Percentiles rank a stretch among this genome's conserved stretches.
Evolutionary conservation across 2,797 vertebrate genomes (phyloP).

Genomic region (Tamandua tetradactyla): DNA sequence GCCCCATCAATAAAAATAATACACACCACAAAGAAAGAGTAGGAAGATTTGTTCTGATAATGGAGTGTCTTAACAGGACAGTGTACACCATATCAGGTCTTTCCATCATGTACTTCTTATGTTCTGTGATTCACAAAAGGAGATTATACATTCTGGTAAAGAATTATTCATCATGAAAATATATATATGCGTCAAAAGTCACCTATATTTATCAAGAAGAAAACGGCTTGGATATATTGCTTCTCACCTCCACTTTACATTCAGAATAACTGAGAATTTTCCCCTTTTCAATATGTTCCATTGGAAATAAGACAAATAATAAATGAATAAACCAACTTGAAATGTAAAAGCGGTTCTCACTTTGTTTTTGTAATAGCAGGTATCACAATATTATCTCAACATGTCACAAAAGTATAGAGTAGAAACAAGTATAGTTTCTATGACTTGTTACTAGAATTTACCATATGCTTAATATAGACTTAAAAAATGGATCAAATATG

Average conservation of each 20-base stretch:
- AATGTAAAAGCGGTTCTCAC: neutral
- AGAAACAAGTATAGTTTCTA: neutral
- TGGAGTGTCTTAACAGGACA: neutral
- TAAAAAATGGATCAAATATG: neutral
- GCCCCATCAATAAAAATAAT: neutral
- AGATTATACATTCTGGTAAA: neutral
- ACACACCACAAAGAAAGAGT: neutral
- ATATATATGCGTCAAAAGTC: neutral
- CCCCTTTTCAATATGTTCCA: neutral
- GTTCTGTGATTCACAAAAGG: neutral
- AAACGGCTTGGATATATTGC: neutral
- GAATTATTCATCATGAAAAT: neutral
- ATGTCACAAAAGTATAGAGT: neutral
- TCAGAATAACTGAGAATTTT: neutral
- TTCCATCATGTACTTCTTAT: neutral
- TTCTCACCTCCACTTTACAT: neutral
- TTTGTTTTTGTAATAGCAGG: neutral
- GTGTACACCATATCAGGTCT: neutral
- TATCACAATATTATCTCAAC: neutral
- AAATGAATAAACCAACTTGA: neutral
- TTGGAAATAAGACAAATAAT: neutral
- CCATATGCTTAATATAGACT: neutral
- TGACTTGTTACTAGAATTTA: neutral
- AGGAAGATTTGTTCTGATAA: neutral
- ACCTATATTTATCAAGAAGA: conserved; percentile 9